These are phyloP conservation scores for Microplitis mediator DNA, from an alignment of 1,140 invertebrate species.

Conservation along the genomic window DNA sequence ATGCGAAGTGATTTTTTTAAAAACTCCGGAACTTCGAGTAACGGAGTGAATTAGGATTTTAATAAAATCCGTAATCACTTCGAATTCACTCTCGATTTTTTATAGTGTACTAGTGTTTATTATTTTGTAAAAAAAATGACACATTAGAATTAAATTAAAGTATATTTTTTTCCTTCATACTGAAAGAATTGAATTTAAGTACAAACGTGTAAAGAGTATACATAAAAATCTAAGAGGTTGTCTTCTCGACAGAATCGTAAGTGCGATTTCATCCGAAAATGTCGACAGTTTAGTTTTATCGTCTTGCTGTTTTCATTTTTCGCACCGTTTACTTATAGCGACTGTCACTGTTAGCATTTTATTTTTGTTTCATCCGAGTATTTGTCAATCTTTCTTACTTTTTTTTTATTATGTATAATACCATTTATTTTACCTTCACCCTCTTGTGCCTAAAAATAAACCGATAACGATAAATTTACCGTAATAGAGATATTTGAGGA, in stretches of 20 bases:
- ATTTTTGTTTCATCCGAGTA: constrained; percentile 8
- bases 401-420: not conserved
- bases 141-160: too few relatives aligned
- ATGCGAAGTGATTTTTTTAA: too few relatives aligned
- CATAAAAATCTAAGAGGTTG: not conserved
- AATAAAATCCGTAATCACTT: too few relatives aligned
- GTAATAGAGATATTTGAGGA: not conserved
- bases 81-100: too few relatives aligned
- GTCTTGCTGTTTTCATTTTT: constrained; percentile 11
- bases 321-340: constrained; percentile 2
- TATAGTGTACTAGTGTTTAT: too few relatives aligned
- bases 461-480: not conserved
- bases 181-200: too few relatives aligned
- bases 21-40: too few relatives aligned
- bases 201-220: too few relatives aligned
- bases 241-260: not conserved
- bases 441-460: not conserved
- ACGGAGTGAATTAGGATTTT: too few relatives aligned
- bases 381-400: not conserved
- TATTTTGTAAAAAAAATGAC: too few relatives aligned
- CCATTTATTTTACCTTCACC: not conserved
- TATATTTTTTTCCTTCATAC: too few relatives aligned
- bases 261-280: constrained; percentile 24
- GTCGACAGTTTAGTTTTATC: constrained; percentile 55
- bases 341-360: constrained; percentile 17